Percentiles rank a stretch among this genome's conserved stretches.
These are phyloP conservation scores for Silurus aristotelis DNA, from an alignment of 2,797 vertebrate genomes.

Conservation along the genomic window DNA sequence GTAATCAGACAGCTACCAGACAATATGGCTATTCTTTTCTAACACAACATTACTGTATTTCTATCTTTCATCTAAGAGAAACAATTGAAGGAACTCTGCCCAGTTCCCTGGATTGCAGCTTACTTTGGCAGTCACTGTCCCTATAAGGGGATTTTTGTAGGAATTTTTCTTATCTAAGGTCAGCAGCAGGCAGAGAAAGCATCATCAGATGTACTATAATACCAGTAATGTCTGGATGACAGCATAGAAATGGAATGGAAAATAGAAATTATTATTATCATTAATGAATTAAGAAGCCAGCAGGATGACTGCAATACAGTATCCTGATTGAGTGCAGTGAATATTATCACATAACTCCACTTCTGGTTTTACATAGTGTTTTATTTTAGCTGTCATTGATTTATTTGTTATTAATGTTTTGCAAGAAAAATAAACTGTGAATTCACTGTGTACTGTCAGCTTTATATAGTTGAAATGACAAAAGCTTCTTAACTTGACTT, in stretches of 20 bases:
- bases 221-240: not conserved
- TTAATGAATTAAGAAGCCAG: not conserved
- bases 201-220: not conserved
- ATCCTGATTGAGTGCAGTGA: not conserved
- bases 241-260: not conserved
- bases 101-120: not conserved
- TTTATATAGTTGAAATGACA: no score
- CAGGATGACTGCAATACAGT: not conserved
- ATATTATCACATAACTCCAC: not conserved
- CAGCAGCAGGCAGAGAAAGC: not conserved
- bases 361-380: not conserved
- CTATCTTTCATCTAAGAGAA: conserved; percentile 13
- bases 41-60: not conserved
- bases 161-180: not conserved
- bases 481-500: no score
- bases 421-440: no score
- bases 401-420: not conserved
- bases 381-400: not conserved
- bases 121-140: not conserved
- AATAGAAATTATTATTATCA: not conserved
- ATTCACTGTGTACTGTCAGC: no score
- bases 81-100: conserved; percentile 32
- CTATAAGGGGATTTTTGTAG: not conserved
- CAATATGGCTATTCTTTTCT: not conserved
- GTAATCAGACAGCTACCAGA: not conserved